Base-by-base conservation (phyloP, 2,888 invertebrate genomes). In the Melanotus villosus region DNA sequence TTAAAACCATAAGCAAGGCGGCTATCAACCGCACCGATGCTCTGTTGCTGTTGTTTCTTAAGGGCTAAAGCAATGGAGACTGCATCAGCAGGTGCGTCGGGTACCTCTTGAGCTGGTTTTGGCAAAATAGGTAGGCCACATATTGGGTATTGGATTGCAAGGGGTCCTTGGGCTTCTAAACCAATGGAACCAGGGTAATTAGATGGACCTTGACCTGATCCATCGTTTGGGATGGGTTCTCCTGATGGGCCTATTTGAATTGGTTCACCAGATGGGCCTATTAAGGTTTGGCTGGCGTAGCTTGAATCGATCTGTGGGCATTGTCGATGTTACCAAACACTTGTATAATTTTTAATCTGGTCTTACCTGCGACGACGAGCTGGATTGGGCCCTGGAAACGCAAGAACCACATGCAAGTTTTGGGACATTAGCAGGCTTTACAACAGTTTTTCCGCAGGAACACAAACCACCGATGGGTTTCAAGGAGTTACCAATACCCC, bases 31-130 rank as follows among this genome's bases (percentile, higher is more conserved):
- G n/a, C 77, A 89, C 89, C 0, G 85, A 84, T 82, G 4, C 74
- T 71, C 6, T 85, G 81, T 58, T 76, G 80, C 54, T 84, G 84
- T 9, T 84, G 80, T 23, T 23, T 18, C 68, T 85, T 84, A 45
- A 83, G 80, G 1, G 87, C 86, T 14, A 88, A 73, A 3, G 84
- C 81, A 12, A 87, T 78, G 38, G 87, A 87, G 0, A 88, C 85
- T 5, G 87, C 84, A 80, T 88, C 87, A 0, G 87, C 87, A 4
- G 87, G 84, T 6, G 75, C 72, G 7, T 71, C 21, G 3, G 50
- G 32, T 7, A 16, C 32, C 1, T 9, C 21, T 18, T 16, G 18
- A 10, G 50, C 26, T 10, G 21, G 18, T 18, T 45, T 19, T 1
- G 23, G 32, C n/a, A 47, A 2, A 14, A 60, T 21, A 0, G 60